phyloP scores from a whole-genome alignment of 2,888 invertebrate genomes.

The Geophilus truncorum region DNA sequence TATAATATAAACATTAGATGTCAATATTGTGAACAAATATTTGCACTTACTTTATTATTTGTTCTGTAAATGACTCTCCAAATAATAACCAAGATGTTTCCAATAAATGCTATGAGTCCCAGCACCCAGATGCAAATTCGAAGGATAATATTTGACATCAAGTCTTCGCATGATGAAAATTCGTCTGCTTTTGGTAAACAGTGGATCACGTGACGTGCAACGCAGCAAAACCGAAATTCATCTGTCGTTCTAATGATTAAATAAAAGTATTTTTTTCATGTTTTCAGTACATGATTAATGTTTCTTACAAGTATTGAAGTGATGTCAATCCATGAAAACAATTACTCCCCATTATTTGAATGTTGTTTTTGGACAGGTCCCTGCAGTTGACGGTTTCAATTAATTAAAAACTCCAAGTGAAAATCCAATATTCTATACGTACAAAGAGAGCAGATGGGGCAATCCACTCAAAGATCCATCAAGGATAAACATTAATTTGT shows the following conservation, averaged over 20 bases:
- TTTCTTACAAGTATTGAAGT: constrained; percentile 44
- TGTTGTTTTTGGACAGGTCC: constrained; percentile 43
- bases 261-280: not conserved
- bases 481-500: constrained; percentile 39
- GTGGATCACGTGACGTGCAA: constrained; percentile 44
- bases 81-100: constrained; percentile 49
- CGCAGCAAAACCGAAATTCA: constrained; percentile 50
- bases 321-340: constrained; percentile 44
- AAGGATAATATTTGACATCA: constrained; percentile 49
- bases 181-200: constrained; percentile 48
- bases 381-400: constrained; percentile 40
- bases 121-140: constrained; percentile 49
- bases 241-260: constrained; percentile 45
- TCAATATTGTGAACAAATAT: no score
- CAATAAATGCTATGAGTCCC: constrained; percentile 47
- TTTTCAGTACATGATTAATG: not conserved
- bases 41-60: constrained; percentile 48
- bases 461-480: constrained; percentile 42
- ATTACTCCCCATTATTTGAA: constrained; percentile 43
- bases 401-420: not conserved
- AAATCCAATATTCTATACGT: constrained; percentile 36
- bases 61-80: constrained; percentile 49
- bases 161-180: constrained; percentile 50
- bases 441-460: constrained; percentile 38
- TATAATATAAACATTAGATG: no score